Percentiles rank a stretch among this genome's conserved stretches.
These are phyloP conservation scores for Neosilurus hyrtlii DNA, from an alignment of 2,797 vertebrate species.

Conservation along the genomic window DNA sequence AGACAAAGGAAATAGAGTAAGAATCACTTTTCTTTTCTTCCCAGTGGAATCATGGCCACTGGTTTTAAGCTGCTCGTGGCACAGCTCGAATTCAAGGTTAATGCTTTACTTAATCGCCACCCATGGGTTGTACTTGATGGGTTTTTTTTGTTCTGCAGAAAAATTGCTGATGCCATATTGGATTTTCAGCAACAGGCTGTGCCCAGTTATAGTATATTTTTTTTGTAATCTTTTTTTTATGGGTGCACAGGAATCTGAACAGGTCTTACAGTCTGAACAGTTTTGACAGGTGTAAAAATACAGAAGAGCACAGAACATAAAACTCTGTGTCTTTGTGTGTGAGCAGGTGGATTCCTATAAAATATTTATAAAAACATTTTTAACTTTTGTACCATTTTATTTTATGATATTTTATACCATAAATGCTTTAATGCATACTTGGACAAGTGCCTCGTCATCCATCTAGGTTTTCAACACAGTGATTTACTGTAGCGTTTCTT, in stretches of 20 bases:
- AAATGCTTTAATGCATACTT: neutral
- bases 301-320: slow-evolving; percentile 24
- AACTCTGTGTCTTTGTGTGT: slow-evolving; percentile 8
- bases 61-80: slow-evolving; percentile 27
- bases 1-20: neutral
- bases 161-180: slow-evolving; percentile 61
- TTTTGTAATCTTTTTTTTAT: slow-evolving; percentile 37
- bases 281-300: slow-evolving; percentile 49
- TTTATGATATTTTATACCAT: neutral
- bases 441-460: neutral
- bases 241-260: slow-evolving; percentile 18
- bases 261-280: slow-evolving; percentile 14
- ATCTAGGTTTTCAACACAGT: neutral
- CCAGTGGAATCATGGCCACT: slow-evolving; percentile 18
- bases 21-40: neutral
- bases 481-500: neutral
- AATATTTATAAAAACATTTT: neutral
- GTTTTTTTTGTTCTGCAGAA: slow-evolving; percentile 57
- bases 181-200: slow-evolving; percentile 53
- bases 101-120: slow-evolving; percentile 57
- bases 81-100: slow-evolving; percentile 42
- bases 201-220: slow-evolving; percentile 45
- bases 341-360: neutral
- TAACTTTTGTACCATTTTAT: neutral
- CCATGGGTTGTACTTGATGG: slow-evolving; percentile 52